These are phyloP conservation scores for Chrysina gloriosa DNA, from an alignment of 2,888 invertebrate species.

Conservation along the genomic window DNA sequence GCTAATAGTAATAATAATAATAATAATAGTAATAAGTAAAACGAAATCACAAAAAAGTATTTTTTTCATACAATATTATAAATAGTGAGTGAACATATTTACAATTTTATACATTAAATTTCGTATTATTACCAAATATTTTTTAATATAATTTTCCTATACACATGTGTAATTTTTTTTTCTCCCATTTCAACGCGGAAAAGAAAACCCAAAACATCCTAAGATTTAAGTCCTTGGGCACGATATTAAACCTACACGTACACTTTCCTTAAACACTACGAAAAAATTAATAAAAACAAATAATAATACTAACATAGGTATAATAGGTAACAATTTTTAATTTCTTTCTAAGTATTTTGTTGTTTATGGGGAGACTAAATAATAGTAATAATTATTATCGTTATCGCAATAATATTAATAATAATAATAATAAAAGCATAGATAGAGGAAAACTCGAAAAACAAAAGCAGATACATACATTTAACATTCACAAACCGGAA, in stretches of 20 bases:
- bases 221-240: conserved; percentile 41
- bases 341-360: conserved; percentile 15
- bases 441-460: conserved; percentile 18
- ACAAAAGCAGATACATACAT: conserved; percentile 45
- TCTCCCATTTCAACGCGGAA: conserved; percentile 36
- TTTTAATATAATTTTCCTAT: conserved; percentile 32
- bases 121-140: conserved; percentile 12
- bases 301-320: conserved; percentile 45
- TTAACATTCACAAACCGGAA: conserved; percentile 40
- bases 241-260: conserved; percentile 15
- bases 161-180: conserved; percentile 12
- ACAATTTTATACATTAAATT: conserved; percentile 34
- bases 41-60: conserved; percentile 39
- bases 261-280: conserved; percentile 33
- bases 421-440: conserved; percentile 26
- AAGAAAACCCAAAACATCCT: conserved; percentile 47
- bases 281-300: conserved; percentile 35
- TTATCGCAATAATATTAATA: background rate
- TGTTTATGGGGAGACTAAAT: conserved; percentile 33
- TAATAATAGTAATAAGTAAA: conserved; percentile 34
- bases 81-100: conserved; percentile 40
- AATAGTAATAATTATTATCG: background rate
- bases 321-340: conserved; percentile 29
- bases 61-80: conserved; percentile 31
- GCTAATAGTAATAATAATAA: too few species aligned